Conservation (phyloP, 2,797 vertebrate species). For the Tinamus major region DNA sequence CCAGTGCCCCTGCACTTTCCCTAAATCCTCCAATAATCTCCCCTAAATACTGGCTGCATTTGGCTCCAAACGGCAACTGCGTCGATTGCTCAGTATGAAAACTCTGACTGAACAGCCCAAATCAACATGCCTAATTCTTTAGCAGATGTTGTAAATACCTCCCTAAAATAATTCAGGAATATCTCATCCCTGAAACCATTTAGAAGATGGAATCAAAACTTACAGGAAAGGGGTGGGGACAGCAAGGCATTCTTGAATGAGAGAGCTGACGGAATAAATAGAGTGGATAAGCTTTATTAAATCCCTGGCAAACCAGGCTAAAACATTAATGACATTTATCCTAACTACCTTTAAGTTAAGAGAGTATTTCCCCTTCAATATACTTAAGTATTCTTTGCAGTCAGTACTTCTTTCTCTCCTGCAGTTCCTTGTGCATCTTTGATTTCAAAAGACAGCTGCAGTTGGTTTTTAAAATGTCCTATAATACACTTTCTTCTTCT, state of each 20-base stretch:
- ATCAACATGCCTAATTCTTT: accelerated
- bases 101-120: not conserved
- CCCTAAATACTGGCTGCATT: not conserved
- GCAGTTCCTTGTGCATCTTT: not conserved
- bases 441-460: not conserved
- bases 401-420: not conserved
- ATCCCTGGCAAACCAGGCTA: not conserved
- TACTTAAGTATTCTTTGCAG: not conserved
- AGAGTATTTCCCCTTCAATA: not conserved
- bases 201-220: not conserved
- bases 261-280: not conserved
- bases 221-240: not conserved
- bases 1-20: not conserved
- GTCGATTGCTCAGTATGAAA: not conserved
- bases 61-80: not conserved
- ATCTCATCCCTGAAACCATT: not conserved
- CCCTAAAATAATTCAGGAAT: not conserved
- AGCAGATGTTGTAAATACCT: not conserved
- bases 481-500: not conserved
- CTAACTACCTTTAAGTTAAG: not conserved
- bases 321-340: not conserved
- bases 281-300: not conserved
- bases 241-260: too few species aligned
- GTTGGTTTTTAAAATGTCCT: not conserved
- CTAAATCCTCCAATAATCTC: not conserved